Base-by-base conservation (phyloP, 2,113 vertebrate species). In the Sapayoa aenigma region DNA sequence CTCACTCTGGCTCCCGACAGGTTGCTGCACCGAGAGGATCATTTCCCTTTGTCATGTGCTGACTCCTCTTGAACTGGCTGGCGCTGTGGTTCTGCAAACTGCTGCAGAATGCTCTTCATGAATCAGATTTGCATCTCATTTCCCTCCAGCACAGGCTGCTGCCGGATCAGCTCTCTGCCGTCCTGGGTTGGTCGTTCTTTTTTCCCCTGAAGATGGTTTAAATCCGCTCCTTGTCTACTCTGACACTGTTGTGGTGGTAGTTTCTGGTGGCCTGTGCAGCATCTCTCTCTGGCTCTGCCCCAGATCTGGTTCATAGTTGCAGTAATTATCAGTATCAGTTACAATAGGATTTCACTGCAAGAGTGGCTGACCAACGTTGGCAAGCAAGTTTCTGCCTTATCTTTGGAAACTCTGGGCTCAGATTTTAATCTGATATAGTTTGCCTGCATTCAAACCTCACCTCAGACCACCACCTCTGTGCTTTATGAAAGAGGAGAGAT, bases 31-130 rank as follows among this genome's bases (percentile, higher is more conserved):
- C 59, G 78, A 46, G 85, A 92, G 95, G 89, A 92, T 73, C 8
- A 14, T 67, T 93, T 86, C 53, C 84, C 83, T 91, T 74, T 83
- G 87, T 69, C 65, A 44, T 79, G 35, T 37, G 47, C 72, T 47
- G 78, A 39, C 88, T 94, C 76, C 77, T 81, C 74, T 46, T 63
- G 74, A 76, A 50, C 73, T 74, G 25, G 77, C 75, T 94, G 94
- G 78, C 8, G 12, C 86, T 89, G 90, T 69, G 93, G 67, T 87
- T 95, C 95, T 94, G 93, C 87, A 82, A 85, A 46, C 67, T 88
- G 77, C 81, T 91, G 89, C 92, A 93, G 56, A 89, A 28, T 58
- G 41, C 84, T 81, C 73, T 69, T 84, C 71, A 52, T 59, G 84
- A 88, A 88, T 88, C 79, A 55, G 28, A 87, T 91, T 85, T 94